Conservation (phyloP, 53 echinoderm and acorn worm genomes). For the Echinometra lucunter region DNA sequence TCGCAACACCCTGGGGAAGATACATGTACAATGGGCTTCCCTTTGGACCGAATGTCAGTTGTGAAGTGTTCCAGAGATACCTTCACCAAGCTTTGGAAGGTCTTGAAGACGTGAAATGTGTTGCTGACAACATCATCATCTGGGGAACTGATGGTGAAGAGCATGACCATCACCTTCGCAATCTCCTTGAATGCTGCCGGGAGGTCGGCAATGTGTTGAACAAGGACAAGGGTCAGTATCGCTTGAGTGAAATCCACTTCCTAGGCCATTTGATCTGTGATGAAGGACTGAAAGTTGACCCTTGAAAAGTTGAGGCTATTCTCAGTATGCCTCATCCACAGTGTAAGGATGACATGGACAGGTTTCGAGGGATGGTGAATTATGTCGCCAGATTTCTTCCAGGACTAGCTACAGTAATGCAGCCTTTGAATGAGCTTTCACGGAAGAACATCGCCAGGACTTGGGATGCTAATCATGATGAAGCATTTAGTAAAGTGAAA, state of each 20-base stretch:
- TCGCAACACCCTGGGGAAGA: constrained; percentile 69
- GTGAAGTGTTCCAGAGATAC: constrained; percentile 74
- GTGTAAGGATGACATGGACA: constrained; percentile 65
- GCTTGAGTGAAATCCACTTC: constrained; percentile 53
- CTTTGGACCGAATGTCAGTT: constrained; percentile 72
- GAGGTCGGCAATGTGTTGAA: constrained; percentile 72
- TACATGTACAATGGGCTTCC: constrained; percentile 76
- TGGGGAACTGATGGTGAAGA: constrained; percentile 70
- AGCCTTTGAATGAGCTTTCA: constrained; percentile 71
- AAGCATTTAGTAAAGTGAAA: constrained; percentile 57
- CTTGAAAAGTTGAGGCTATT: constrained; percentile 65
- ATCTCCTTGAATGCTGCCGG: constrained; percentile 68
- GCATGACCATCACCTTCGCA: constrained; percentile 55
- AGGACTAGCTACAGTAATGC: constrained; percentile 37
- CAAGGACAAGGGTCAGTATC: constrained; percentile 51
- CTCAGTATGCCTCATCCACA: constrained; percentile 55
- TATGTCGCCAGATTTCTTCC: constrained; percentile 73
- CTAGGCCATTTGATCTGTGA: constrained; percentile 60
- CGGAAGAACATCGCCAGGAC: constrained; percentile 70
- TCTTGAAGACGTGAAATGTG: constrained; percentile 65
- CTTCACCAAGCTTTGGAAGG: constrained; percentile 68
- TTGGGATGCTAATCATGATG: constrained; percentile 67
- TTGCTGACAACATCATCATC: constrained; percentile 73
- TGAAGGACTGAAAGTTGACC: constrained; percentile 68
- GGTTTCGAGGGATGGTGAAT: constrained; percentile 74